These are phyloP conservation scores for Leptinotarsa rubiginosa DNA, from an alignment of 2,888 invertebrate species.

Conservation along the genomic window DNA sequence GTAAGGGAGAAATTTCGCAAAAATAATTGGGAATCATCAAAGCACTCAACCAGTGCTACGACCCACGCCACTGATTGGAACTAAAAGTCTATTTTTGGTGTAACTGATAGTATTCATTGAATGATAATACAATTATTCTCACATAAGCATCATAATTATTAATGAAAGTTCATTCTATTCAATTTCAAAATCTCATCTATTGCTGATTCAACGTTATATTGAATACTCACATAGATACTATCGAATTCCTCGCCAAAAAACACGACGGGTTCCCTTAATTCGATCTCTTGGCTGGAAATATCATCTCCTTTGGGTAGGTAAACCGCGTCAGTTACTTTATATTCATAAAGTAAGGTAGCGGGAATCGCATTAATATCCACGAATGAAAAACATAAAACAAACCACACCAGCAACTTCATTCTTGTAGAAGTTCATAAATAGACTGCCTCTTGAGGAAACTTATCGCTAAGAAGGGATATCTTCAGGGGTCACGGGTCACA, in stretches of 20 bases:
- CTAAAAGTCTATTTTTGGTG: no score
- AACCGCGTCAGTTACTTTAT: conserved; percentile 70
- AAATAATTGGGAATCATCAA: no score
- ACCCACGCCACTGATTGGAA: no score
- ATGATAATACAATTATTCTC: no score
- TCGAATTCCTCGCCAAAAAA: conserved; percentile 84
- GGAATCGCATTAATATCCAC: conserved; percentile 61
- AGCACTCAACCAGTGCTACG: no score
- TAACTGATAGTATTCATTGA: no score
- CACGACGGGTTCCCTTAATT: conserved; percentile 77
- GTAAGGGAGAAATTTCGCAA: no score
- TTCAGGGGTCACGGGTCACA: conserved; percentile 46
- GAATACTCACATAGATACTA: conserved; percentile 84
- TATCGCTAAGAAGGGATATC: conserved; percentile 42
- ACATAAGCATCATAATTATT: no score
- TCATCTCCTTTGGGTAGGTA: conserved; percentile 72
- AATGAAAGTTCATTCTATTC: no score
- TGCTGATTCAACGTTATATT: not conserved
- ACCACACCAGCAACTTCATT: conserved; percentile 42
- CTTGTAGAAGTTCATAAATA: conserved; percentile 25
- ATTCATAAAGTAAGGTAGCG: conserved; percentile 72
- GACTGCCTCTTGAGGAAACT: conserved; percentile 23
- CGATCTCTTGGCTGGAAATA: conserved; percentile 74
- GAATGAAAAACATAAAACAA: conserved; percentile 44
- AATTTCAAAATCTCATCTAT: no score